These are phyloP conservation scores for Pterocles burchelli DNA, from an alignment of 2,113 vertebrate species.

Conservation along the genomic window DNA sequence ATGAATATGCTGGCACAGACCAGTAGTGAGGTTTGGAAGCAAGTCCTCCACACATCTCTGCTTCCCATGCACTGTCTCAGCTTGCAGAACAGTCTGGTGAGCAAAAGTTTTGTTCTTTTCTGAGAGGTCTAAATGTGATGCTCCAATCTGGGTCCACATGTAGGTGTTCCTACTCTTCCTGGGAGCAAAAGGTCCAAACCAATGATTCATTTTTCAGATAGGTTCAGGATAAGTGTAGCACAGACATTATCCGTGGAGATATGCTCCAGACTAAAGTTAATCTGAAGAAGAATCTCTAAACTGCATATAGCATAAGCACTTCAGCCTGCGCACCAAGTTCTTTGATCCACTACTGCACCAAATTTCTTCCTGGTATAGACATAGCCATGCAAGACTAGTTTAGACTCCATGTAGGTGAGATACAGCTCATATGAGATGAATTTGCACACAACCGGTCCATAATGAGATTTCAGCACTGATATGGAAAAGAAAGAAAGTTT, in stretches of 20 bases:
- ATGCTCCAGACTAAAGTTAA: neutral
- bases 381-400: neutral
- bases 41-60: neutral
- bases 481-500: neutral
- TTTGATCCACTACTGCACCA: neutral
- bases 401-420: neutral
- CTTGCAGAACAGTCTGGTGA: neutral
- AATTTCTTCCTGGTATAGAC: neutral
- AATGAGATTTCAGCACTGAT: neutral
- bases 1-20: neutral
- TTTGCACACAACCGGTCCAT: neutral
- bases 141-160: neutral
- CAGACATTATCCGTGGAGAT: neutral
- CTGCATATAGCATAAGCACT: neutral
- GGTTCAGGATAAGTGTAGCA: neutral
- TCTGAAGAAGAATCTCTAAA: neutral
- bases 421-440: neutral
- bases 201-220: neutral
- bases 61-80: too few species aligned
- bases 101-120: neutral
- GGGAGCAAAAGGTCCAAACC: neutral
- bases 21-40: neutral
- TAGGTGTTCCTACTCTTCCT: neutral
- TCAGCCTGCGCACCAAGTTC: neutral
- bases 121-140: neutral